Evolutionary conservation across 2,797 vertebrate species (phyloP), one percentile per base, ranked within the genome.

Genomic region (Cynopterus sphinx): DNA sequence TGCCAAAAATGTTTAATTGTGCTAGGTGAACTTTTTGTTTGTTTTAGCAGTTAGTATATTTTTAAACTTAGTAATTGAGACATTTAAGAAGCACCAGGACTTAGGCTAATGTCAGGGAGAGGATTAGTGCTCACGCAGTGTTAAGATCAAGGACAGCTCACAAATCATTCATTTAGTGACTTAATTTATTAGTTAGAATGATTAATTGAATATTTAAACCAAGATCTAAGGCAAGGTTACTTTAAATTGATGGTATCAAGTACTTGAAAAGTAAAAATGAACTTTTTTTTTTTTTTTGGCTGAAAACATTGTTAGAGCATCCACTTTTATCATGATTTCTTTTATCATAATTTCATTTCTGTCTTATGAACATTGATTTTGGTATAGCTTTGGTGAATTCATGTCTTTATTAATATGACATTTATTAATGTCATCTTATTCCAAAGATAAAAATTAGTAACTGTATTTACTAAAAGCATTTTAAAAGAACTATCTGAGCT

Each of bases 301-400:
- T 43, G 10, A 88, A 90, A 87, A 59, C 63, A 91, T 89, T 70
- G 24, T 49, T 5, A 36, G 36, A 87, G 24, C 51, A n/a, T 49
- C 11, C n/a, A 51, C 49, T 92, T 95, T 95, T 85, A 90, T 96
- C 77, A 82, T 68, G 11, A 81, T 55, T 84, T 84, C 36, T 67
- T 46, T 92, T 74, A 86, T 87, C 68, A 78, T 92, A 73, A 93
- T 90, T 91, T 95, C 53, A 87, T 49, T 93, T 95, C 90, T 79
- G 43, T 71, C 55, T 94, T 41, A 36, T 53, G 39, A 95, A 94
- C 92, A 39, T 17, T 86, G 33, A 91, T 68, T 68, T 83, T 15
- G 57, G 8, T 46, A 86, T 49, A 75, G 55, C 41, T 92, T 21
- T 55, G 21, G 24, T 67, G 41, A 92, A 55, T 36, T 91, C 53